These are phyloP conservation scores for Hyposoter dolosus DNA, from an alignment of 2,888 invertebrate genomes.

Conservation along the genomic window DNA sequence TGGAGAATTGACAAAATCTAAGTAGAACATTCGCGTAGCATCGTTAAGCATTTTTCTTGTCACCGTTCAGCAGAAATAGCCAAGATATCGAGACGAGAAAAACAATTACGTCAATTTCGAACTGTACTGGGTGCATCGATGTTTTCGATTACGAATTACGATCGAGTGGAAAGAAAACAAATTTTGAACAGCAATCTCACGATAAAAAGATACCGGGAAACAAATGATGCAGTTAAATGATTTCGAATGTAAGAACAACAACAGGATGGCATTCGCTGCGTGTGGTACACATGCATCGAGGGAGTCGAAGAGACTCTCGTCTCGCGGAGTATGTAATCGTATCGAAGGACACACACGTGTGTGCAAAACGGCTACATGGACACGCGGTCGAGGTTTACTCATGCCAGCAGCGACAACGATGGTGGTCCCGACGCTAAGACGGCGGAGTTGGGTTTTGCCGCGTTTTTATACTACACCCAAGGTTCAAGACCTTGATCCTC, in stretches of 20 bases:
- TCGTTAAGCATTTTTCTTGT: not conserved
- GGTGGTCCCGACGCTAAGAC: not conserved
- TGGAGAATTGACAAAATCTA: too few species aligned
- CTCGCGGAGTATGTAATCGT: not conserved
- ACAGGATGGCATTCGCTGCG: not conserved
- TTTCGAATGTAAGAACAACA: not conserved
- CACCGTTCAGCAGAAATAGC: not conserved
- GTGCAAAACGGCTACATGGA: not conserved
- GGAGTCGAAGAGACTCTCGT: not conserved
- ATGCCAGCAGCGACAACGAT: not conserved
- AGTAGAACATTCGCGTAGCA: not conserved
- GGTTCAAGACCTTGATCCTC: slow-evolving; percentile 15
- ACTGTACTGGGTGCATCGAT: not conserved
- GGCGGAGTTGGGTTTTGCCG: not conserved
- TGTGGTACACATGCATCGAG: not conserved
- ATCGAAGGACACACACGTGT: slow-evolving; percentile 4
- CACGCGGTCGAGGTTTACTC: not conserved
- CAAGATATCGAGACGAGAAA: not conserved
- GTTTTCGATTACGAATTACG: not conserved
- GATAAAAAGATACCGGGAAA: not conserved
- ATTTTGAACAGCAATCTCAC: too few species aligned
- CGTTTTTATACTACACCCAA: not conserved
- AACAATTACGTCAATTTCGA: not conserved
- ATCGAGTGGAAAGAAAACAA: not conserved
- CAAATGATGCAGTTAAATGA: not conserved